Evolutionary conservation across 2,113 vertebrate genomes (phyloP), one percentile per base, ranked within the genome.

Genomic region (Ictidomys tridecemlineatus): DNA sequence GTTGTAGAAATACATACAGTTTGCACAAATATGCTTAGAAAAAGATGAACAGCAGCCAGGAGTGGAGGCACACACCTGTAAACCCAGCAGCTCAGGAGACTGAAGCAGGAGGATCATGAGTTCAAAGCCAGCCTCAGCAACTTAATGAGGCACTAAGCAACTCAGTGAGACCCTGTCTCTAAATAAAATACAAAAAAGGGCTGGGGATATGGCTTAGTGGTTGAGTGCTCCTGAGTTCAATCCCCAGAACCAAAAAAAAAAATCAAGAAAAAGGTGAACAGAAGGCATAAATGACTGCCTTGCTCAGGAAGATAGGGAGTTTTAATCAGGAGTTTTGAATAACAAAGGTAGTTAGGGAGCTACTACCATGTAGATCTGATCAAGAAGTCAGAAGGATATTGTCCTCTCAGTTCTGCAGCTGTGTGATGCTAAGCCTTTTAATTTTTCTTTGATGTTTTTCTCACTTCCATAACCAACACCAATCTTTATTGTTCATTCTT

Each of bases 401-500:
- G 8, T 18, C 45, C 1, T 53, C 34, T 45, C 32, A 48, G 10
- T 69, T 88, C 42, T 63, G n/a, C 42, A 56, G 1, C 13, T 32
- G 26, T 11, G 28, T 22, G 30, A 77, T 18, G 2, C 2, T 63
- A 42, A 74, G 26, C 26, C 84, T 85, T 87, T 56, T 30, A 2
- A 32, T 37, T 87, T 78, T 53, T 67, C 39, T 74, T 73, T 83
- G 16, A 70, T 91, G 85, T 51, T 61, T 39, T 95, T 48, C 72
- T 85, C 37, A 1, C 37, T 90, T 85, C 17, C 30, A 58, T 17
- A 76, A 61, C 8, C 18, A 45, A 88, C 13, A 34, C 16, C 32
- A 58, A 51, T 74, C 28, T 92, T 69, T 48, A 48, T 30, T 63
- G 26, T 80, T 48, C 37, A 26, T 34, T 70, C 63, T 89, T 80